Evolutionary conservation across 2,888 invertebrate species (phyloP).

Genomic region (Philereme vetulata): DNA sequence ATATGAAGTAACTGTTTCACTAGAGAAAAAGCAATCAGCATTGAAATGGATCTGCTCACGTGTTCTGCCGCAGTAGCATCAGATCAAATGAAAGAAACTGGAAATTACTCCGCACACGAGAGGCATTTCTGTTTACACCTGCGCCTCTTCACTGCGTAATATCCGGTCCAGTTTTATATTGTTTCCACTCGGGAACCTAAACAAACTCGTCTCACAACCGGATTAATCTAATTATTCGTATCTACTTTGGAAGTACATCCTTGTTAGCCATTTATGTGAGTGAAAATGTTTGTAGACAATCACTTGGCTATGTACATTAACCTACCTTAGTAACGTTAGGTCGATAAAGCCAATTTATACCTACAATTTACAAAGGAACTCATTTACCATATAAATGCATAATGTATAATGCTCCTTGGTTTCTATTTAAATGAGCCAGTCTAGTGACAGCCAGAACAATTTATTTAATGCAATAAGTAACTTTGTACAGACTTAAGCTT

Average conservation of each 20-base stretch:
- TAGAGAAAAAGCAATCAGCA: constrained; percentile 26
- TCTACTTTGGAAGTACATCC: constrained; percentile 57
- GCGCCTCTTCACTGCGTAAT: constrained; percentile 74
- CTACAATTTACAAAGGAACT: not conserved
- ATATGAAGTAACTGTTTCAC: not conserved
- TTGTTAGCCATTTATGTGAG: constrained; percentile 46
- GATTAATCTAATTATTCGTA: constrained; percentile 74
- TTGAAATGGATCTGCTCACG: constrained; percentile 18
- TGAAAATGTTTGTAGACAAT: constrained; percentile 37
- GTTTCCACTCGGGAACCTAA: constrained; percentile 70
- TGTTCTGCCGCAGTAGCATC: constrained; percentile 20
- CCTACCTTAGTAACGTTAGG: not conserved
- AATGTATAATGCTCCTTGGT: constrained; percentile 14
- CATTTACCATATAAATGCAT: constrained; percentile 11
- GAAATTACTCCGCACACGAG: constrained; percentile 59
- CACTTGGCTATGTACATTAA: constrained; percentile 1
- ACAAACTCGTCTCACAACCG: constrained; percentile 68
- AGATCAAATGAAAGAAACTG: constrained; percentile 64
- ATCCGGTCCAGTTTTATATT: constrained; percentile 78
- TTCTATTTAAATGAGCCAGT: constrained; percentile 15
- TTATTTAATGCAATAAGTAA: constrained; percentile 15
- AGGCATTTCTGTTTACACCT: constrained; percentile 67
- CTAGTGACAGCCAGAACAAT: constrained; percentile 7
- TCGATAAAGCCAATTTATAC: not conserved
- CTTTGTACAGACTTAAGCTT: not conserved